Conservation (phyloP, 2,888 invertebrate species). For the Nasonovia ribisnigri region DNA sequence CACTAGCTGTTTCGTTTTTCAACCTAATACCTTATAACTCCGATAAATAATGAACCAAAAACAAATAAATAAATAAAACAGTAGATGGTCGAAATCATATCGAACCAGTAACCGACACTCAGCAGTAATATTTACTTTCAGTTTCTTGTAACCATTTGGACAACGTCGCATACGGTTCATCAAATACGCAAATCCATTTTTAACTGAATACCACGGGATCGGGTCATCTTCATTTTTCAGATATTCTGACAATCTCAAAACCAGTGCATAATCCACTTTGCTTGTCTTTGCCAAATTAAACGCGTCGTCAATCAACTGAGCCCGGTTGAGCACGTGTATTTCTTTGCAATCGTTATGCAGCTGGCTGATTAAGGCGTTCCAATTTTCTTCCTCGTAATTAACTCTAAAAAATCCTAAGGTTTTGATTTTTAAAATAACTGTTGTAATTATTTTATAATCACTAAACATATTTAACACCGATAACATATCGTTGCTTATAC, state of each 20-base stretch:
- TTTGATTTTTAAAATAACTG: neutral
- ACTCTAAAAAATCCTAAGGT: conserved; percentile 77
- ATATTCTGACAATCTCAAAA: conserved; percentile 79
- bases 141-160: neutral
- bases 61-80: neutral
- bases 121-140: conserved; percentile 15
- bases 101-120: neutral
- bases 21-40: neutral
- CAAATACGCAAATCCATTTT: conserved; percentile 41
- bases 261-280: conserved; percentile 74
- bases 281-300: conserved; percentile 80
- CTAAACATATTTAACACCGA: neutral
- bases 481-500: neutral
- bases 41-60: neutral
- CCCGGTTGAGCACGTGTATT: conserved; percentile 75
- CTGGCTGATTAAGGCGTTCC: conserved; percentile 78
- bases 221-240: conserved; percentile 78
- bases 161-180: neutral
- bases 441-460: neutral
- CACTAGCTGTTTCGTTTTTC: neutral
- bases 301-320: conserved; percentile 86
- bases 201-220: conserved; percentile 72
- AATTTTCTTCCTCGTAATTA: conserved; percentile 80
- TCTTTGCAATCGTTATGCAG: conserved; percentile 75
- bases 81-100: neutral